These are phyloP conservation scores for Aproaerema taeniolella DNA, from an alignment of 2,888 invertebrate species.

Conservation along the genomic window DNA sequence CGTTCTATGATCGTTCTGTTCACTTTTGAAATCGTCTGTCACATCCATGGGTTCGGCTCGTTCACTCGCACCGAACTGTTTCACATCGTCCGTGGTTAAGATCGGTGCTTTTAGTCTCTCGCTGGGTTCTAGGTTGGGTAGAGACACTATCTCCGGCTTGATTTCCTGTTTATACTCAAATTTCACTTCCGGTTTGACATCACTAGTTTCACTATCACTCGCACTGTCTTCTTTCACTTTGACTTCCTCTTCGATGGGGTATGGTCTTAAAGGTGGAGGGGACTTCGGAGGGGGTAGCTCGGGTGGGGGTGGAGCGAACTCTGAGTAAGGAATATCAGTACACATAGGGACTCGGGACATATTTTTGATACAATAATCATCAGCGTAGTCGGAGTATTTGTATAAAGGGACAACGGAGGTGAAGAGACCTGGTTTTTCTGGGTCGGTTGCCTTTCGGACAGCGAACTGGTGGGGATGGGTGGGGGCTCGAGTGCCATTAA, in stretches of 20 bases:
- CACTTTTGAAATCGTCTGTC: slow-evolving; percentile 29
- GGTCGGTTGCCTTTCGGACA: slow-evolving; percentile 46
- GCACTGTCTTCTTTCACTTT: slow-evolving; percentile 16
- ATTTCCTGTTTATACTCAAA: slow-evolving; percentile 16
- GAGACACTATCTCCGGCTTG: slow-evolving; percentile 30
- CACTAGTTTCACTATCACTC: slow-evolving; percentile 6
- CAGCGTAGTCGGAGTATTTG: slow-evolving; percentile 69
- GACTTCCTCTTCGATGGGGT: slow-evolving; percentile 26
- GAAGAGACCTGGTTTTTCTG: slow-evolving; percentile 51
- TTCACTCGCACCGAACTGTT: slow-evolving; percentile 19
- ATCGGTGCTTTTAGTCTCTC: slow-evolving; percentile 56
- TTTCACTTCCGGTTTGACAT: slow-evolving; percentile 11
- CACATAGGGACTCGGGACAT: slow-evolving; percentile 52
- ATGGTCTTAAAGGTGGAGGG: slow-evolving; percentile 50
- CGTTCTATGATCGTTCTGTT: slow-evolving; percentile 50
- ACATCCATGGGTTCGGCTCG: slow-evolving; percentile 16
- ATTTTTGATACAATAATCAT: slow-evolving; percentile 66
- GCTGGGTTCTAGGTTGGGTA: slow-evolving; percentile 42
- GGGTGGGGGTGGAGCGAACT: slow-evolving; percentile 60
- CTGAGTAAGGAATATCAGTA: slow-evolving; percentile 47
- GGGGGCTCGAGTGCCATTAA: slow-evolving; percentile 78
- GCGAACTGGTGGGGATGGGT: slow-evolving; percentile 52
- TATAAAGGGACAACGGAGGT: slow-evolving; percentile 61
- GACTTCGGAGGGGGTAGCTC: slow-evolving; percentile 49
- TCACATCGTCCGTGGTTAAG: slow-evolving; percentile 36